Conservation (phyloP, 2,888 invertebrate species). For the Ischnura elegans region DNA sequence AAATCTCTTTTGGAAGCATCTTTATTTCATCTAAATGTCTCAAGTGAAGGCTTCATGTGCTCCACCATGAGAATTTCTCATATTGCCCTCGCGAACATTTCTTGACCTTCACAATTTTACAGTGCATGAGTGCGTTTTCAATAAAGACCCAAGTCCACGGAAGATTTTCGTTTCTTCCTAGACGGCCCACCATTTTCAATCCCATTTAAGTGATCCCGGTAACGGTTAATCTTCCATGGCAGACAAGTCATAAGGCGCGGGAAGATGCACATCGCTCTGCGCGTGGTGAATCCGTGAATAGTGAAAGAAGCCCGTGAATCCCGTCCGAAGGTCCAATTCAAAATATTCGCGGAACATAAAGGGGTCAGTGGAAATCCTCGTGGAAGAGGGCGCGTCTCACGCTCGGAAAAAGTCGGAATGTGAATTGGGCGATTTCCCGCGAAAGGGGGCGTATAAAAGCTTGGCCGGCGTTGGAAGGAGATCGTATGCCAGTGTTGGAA, state of each 20-base stretch:
- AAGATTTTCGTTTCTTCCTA: too few species aligned
- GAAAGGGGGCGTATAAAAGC: not conserved
- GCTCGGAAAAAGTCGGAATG: not conserved
- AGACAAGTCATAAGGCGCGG: not conserved
- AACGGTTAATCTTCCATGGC: not conserved
- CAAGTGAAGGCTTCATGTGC: too few species aligned
- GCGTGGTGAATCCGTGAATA: not conserved
- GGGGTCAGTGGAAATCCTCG: not conserved
- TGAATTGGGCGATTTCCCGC: not conserved
- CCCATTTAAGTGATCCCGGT: not conserved
- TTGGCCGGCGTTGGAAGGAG: not conserved
- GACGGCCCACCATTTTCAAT: too few species aligned
- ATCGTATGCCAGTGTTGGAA: not conserved
- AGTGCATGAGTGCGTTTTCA: too few species aligned
- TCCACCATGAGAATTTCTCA: too few species aligned
- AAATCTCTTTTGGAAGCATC: too few species aligned
- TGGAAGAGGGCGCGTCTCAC: not conserved
- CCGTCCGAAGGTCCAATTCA: not conserved
- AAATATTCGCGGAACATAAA: not conserved
- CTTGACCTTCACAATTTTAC: too few species aligned
- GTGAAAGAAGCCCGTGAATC: not conserved
- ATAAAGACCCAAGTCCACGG: too few species aligned
- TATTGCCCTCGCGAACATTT: too few species aligned
- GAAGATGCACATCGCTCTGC: not conserved
- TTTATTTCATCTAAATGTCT: too few species aligned